Evolutionary conservation across 2,888 invertebrate species (phyloP).

Genomic region (Trypoxylon attenuatum): DNA sequence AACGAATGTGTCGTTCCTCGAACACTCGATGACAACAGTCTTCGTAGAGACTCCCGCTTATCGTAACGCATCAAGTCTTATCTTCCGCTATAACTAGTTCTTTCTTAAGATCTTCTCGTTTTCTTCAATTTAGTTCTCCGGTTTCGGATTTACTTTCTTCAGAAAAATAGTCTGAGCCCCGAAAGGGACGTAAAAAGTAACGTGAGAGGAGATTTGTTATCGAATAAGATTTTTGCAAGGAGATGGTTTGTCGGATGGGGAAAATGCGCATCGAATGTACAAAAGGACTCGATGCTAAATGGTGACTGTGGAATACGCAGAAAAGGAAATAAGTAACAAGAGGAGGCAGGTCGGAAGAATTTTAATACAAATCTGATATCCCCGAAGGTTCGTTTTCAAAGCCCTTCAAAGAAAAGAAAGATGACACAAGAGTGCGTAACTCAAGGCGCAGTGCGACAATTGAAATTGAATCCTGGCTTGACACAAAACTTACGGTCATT

Average conservation of each 20-base stretch:
- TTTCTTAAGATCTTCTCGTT: constrained; percentile 47
- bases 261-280: neutral
- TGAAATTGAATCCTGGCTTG: constrained; percentile 48
- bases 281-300: constrained; percentile 2
- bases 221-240: too few species aligned
- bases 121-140: too few species aligned
- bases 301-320: constrained; percentile 21
- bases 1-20: constrained; percentile 55
- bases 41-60: constrained; percentile 20
- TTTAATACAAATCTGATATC: constrained; percentile 58
- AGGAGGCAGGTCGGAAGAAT: constrained; percentile 45
- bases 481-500: constrained; percentile 1
- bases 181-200: too few species aligned
- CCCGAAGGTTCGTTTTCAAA: constrained; percentile 12
- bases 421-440: constrained; percentile 47
- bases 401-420: constrained; percentile 42
- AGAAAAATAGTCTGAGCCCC: too few species aligned
- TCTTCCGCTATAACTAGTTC: constrained; percentile 14
- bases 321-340: too few species aligned
- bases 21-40: constrained; percentile 35
- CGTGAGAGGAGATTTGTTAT: too few species aligned
- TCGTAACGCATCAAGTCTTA: constrained; percentile 39
- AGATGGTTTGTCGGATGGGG: constrained; percentile 1
- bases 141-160: too few species aligned
- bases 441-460: constrained; percentile 28